A percentile compares a stretch with the other conserved stretches of the same genome.
Evolutionary conservation across 1,140 invertebrate genomes (phyloP).

Genomic region (Listronotus bonariensis): DNA sequence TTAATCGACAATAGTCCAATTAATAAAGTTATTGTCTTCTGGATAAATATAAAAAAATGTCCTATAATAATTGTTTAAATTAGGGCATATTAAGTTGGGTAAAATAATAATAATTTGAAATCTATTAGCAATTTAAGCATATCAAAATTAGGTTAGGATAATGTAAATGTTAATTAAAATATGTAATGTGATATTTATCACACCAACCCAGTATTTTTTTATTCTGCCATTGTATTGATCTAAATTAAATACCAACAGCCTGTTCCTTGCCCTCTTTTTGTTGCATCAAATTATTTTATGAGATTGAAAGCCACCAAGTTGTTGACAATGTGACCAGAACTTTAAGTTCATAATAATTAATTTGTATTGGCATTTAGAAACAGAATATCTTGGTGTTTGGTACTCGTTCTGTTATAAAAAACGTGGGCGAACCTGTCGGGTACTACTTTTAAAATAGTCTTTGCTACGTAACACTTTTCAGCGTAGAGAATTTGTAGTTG

Average conservation of each 20-base stretch:
- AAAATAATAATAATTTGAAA: no score
- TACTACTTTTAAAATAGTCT: constrained; percentile 7
- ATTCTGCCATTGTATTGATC: neutral
- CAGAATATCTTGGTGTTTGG: constrained; percentile 17
- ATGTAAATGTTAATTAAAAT: no score
- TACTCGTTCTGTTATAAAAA: constrained; percentile 1
- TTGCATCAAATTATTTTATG: constrained; percentile 3
- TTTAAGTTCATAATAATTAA: constrained; percentile 16
- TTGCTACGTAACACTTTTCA: neutral
- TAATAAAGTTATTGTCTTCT: no score
- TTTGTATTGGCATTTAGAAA: constrained; percentile 14
- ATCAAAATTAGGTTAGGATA: no score
- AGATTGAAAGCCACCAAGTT: neutral
- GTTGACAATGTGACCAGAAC: neutral
- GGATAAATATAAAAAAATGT: no score
- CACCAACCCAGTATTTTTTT: neutral
- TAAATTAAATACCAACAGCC: constrained; percentile 4
- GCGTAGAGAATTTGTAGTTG: no score
- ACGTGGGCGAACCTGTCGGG: constrained; percentile 22
- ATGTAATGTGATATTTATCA: neutral
- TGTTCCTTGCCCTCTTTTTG: constrained; percentile 1
- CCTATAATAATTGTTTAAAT: no score
- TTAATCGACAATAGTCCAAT: no score
- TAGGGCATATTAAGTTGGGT: no score
- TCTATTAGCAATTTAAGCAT: no score